Conservation (phyloP, 2,888 invertebrate species). For the Craniophora ligustri region DNA sequence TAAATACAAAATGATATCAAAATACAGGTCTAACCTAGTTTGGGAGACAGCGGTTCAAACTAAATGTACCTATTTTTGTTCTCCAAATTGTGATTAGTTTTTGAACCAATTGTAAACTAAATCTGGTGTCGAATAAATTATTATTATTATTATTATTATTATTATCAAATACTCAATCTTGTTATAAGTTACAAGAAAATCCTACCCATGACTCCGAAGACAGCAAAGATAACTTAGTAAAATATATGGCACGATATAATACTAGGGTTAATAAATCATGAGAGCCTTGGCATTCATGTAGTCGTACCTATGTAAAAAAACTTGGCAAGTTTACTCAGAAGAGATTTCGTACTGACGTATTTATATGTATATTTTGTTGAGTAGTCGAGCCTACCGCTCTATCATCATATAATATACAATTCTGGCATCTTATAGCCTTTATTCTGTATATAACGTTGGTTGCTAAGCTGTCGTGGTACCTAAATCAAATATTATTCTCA, state of each 20-base stretch:
- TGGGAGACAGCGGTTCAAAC: conserved; percentile 8
- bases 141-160: too few relatives aligned
- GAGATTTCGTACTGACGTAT: conserved; percentile 30
- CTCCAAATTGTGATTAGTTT: too few relatives aligned
- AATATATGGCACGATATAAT: conserved; percentile 37
- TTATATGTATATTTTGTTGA: conserved; percentile 32
- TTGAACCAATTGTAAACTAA: too few relatives aligned
- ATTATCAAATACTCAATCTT: too few relatives aligned
- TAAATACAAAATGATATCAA: too few relatives aligned
- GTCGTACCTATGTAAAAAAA: conserved; percentile 39
- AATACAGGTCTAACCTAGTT: too few relatives aligned
- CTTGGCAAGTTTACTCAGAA: conserved; percentile 45
- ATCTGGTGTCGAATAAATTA: too few relatives aligned
- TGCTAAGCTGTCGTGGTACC: conserved; percentile 11
- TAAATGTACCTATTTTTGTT: conserved; percentile 2
- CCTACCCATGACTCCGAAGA: conserved; percentile 11
- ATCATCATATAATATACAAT: conserved; percentile 44
- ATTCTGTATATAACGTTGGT: conserved; percentile 17
- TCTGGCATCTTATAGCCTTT: conserved; percentile 37
- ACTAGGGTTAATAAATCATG: conserved; percentile 47
- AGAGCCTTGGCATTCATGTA: conserved; percentile 39
- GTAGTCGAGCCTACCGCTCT: conserved; percentile 27
- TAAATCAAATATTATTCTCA: conserved; percentile 38
- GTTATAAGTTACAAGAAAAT: conserved; percentile 6
- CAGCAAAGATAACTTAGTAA: conserved; percentile 23